These are phyloP conservation scores for Chouioia cunea DNA, from an alignment of 2,888 invertebrate genomes.

Conservation along the genomic window DNA sequence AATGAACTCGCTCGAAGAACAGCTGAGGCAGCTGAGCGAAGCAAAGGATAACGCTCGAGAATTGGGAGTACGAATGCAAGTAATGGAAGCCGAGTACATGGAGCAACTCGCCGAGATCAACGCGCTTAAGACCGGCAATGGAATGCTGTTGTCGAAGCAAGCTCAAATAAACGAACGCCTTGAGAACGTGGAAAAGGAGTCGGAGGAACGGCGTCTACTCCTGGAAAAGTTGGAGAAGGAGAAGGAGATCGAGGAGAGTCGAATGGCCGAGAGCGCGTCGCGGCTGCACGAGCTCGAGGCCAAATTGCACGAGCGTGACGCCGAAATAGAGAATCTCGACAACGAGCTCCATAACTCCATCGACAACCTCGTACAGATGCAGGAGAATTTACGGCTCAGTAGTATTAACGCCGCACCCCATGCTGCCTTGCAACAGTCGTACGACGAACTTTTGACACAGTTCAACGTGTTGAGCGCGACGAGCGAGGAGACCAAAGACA, in stretches of 20 bases:
- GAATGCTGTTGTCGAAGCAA: constrained; percentile 60
- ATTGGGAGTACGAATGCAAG: constrained; percentile 64
- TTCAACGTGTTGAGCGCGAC: constrained; percentile 75
- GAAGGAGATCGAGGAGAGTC: constrained; percentile 43
- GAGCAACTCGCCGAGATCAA: constrained; percentile 61
- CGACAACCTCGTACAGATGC: constrained; percentile 75
- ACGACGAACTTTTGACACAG: constrained; percentile 74
- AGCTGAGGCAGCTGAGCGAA: constrained; percentile 58
- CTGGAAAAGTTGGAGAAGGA: constrained; percentile 57
- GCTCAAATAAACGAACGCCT: constrained; percentile 66
- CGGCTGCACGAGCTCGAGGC: constrained; percentile 72
- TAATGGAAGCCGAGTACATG: constrained; percentile 63
- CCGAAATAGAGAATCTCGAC: constrained; percentile 81
- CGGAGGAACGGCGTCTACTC: constrained; percentile 56
- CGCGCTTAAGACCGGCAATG: constrained; percentile 60
- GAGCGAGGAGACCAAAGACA: constrained; percentile 74
- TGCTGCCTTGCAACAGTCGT: constrained; percentile 73
- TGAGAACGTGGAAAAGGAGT: constrained; percentile 61
- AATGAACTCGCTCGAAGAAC: constrained; percentile 48
- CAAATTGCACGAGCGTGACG: constrained; percentile 81
- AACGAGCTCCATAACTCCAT: constrained; percentile 76
- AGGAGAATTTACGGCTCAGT: constrained; percentile 76
- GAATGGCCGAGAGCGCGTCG: constrained; percentile 48
- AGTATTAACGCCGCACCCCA: constrained; percentile 71
- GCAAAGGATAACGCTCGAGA: constrained; percentile 64